These are phyloP conservation scores for Rhinolophus sinicus DNA, from an alignment of 2,113 vertebrate species.

Conservation along the genomic window DNA sequence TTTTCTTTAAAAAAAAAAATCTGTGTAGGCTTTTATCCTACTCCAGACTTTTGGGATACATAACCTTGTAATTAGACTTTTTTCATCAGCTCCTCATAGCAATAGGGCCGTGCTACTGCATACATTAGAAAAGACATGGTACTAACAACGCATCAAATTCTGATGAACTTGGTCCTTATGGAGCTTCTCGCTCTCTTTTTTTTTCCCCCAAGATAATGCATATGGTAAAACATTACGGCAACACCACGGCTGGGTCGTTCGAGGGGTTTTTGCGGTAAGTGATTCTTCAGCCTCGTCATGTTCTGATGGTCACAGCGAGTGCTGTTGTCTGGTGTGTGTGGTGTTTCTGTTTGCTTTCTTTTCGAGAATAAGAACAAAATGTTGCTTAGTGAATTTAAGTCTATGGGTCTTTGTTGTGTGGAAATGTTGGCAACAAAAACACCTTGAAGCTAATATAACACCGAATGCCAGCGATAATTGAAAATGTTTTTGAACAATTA, in stretches of 20 bases:
- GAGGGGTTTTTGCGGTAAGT: constrained; percentile 97
- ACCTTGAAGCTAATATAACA: too few species aligned
- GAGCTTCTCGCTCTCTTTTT: not conserved
- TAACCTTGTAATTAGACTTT: not conserved
- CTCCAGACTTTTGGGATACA: not conserved
- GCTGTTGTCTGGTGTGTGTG: not conserved
- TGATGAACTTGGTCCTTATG: not conserved
- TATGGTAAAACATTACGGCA: constrained; percentile 96
- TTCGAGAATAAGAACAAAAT: not conserved
- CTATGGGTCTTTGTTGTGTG: not conserved
- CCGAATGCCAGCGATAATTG: too few species aligned
- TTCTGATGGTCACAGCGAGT: not conserved
- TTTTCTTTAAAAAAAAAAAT: not conserved
- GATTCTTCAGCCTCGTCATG: not conserved
- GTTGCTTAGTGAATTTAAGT: not conserved
- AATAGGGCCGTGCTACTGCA: not conserved
- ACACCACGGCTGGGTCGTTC: constrained; percentile 98
- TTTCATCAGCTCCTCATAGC: not conserved
- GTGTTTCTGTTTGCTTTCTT: constrained; percentile 28
- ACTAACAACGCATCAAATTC: not conserved
- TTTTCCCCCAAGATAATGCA: constrained; percentile 89
- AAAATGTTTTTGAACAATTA: too few species aligned
- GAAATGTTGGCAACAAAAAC: not conserved
- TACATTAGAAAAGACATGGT: not conserved
- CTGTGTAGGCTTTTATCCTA: not conserved